Evolutionary conservation across 2,888 invertebrate species (phyloP).

Genomic region (Stramonita haemastoma): DNA sequence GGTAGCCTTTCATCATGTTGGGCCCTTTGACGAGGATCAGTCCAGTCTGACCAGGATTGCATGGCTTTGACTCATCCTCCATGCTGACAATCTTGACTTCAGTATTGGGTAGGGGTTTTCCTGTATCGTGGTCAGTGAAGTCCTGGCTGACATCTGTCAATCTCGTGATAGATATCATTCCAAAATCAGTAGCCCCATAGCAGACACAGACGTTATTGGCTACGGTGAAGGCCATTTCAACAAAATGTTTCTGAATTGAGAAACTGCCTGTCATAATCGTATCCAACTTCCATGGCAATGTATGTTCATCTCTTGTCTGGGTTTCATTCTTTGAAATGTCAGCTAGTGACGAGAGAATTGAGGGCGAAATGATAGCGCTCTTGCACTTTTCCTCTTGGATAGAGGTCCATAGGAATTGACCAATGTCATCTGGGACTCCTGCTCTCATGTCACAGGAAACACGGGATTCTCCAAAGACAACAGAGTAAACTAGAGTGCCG

Average conservation of each 20-base stretch:
- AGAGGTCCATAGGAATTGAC: neutral
- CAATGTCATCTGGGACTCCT: neutral
- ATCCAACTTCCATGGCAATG: neutral
- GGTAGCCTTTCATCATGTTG: slow-evolving; percentile 17
- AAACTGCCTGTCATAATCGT: neutral
- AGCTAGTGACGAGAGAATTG: neutral
- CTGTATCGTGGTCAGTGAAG: slow-evolving; percentile 30
- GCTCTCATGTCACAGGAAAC: slow-evolving; percentile 9
- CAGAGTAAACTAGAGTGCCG: neutral
- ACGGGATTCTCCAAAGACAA: neutral
- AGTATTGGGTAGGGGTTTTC: neutral
- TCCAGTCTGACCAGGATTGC: neutral
- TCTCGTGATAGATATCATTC: neutral
- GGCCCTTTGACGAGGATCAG: slow-evolving; percentile 29
- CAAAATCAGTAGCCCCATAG: neutral
- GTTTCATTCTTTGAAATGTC: neutral
- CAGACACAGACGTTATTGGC: neutral
- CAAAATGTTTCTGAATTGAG: neutral
- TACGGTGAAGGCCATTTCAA: neutral
- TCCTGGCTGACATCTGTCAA: neutral
- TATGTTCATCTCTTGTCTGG: neutral
- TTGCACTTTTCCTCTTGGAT: slow-evolving; percentile 15
- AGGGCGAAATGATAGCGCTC: neutral
- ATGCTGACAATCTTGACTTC: slow-evolving; percentile 22
- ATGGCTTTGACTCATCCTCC: neutral